phyloP scores from a whole-genome alignment of 2,888 invertebrate species.

The Clostera curtula region DNA sequence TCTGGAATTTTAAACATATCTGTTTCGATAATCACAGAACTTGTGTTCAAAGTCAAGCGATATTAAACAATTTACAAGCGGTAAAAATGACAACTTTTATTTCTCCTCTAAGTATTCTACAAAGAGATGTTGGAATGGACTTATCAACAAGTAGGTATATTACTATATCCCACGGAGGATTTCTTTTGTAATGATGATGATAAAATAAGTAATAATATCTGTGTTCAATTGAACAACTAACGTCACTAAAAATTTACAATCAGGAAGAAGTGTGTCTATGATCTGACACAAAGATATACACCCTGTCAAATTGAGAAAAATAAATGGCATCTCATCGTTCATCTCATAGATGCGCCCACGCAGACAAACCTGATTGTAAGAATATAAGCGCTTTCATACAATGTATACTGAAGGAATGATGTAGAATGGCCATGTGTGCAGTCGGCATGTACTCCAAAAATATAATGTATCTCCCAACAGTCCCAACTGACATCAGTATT shows the following conservation, averaged over 20 bases:
- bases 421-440: constrained; percentile 42
- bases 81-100: constrained; percentile 20
- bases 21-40: constrained; percentile 3
- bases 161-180: constrained; percentile 1
- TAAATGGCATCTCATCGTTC: constrained; percentile 5
- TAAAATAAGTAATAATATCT: neutral
- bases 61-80: constrained; percentile 22
- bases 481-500: constrained; percentile 9
- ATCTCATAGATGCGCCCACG: constrained; percentile 6
- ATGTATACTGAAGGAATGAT: constrained; percentile 22
- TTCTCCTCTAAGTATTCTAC: no score
- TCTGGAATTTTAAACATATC: constrained; percentile 35
- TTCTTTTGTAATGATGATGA: neutral
- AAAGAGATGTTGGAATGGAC: no score
- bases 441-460: constrained; percentile 32
- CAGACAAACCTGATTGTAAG: constrained; percentile 6
- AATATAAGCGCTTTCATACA: constrained; percentile 10
- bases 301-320: constrained; percentile 6
- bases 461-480: constrained; percentile 27
- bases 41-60: no score
- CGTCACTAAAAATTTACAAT: constrained; percentile 2
- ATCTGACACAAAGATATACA: constrained; percentile 14
- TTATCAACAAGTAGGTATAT: no score
- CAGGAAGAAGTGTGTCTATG: constrained; percentile 5
- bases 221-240: neutral